These are phyloP conservation scores for Byasa hedistus DNA, from an alignment of 2,888 invertebrate genomes.

Conservation along the genomic window DNA sequence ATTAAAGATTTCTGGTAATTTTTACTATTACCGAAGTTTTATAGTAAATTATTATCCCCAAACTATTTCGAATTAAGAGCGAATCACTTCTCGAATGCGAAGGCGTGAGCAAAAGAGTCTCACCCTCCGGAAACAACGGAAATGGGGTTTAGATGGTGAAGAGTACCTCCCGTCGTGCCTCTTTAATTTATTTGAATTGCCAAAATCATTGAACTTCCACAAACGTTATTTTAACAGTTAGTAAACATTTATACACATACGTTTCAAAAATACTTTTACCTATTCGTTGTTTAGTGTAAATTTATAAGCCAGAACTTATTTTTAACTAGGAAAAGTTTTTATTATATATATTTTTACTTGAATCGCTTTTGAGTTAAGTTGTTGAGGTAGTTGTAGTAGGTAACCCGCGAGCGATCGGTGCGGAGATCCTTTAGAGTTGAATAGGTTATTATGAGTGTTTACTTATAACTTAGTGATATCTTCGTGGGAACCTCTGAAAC, in stretches of 20 bases:
- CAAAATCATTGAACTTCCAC: not conserved
- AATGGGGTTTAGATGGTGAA: conserved; percentile 26
- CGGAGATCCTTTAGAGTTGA: too few relatives aligned
- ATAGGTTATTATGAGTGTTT: not conserved
- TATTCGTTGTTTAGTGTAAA: not conserved
- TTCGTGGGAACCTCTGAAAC: conserved; percentile 39
- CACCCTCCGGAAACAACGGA: conserved; percentile 50
- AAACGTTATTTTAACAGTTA: not conserved
- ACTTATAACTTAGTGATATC: not conserved
- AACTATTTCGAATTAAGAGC: conserved; percentile 9
- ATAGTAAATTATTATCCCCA: not conserved
- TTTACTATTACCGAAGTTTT: not conserved
- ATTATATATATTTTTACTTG: too few relatives aligned
- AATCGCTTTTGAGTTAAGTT: too few relatives aligned
- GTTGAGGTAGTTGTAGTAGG: too few relatives aligned
- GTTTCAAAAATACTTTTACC: not conserved
- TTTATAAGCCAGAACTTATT: not conserved
- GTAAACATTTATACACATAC: not conserved
- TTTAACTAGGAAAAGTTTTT: too few relatives aligned
- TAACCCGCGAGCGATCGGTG: too few relatives aligned
- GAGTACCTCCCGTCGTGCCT: conserved; percentile 7
- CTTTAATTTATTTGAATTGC: conserved; percentile 21
- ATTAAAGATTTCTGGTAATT: too few relatives aligned
- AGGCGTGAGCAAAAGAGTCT: conserved; percentile 54
- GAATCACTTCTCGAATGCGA: conserved; percentile 24